phyloP scores from a whole-genome alignment of 1,140 invertebrate species.

The Neodiprion virginianus region DNA sequence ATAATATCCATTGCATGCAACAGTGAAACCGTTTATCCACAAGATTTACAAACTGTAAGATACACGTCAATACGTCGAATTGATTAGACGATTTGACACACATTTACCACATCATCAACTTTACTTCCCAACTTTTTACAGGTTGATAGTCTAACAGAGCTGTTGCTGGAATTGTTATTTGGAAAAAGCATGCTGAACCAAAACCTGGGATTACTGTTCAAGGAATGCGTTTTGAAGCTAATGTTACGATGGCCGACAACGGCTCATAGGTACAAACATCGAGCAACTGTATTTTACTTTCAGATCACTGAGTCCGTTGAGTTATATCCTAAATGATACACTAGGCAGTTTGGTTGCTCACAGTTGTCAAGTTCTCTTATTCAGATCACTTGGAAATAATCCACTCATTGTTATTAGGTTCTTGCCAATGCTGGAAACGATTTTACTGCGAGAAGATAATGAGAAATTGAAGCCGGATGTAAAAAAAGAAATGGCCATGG shows the following conservation, averaged over 20 bases:
- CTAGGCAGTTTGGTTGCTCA: too few relatives aligned
- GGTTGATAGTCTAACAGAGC: constrained; percentile 57
- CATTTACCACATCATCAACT: too few relatives aligned
- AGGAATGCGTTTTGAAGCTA: constrained; percentile 55
- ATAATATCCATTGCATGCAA: constrained; percentile 58
- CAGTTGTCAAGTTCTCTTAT: too few relatives aligned
- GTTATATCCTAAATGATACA: too few relatives aligned
- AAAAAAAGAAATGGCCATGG: constrained; percentile 50
- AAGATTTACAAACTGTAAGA: constrained; percentile 53
- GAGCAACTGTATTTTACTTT: neutral
- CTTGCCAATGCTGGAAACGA: constrained; percentile 49
- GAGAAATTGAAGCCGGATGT: constrained; percentile 41
- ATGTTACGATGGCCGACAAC: constrained; percentile 59
- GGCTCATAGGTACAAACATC: constrained; percentile 47
- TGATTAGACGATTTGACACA: neutral
- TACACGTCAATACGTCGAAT: constrained; percentile 13
- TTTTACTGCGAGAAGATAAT: constrained; percentile 45
- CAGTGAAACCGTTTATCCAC: constrained; percentile 54
- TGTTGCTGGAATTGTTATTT: constrained; percentile 54
- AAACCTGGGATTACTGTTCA: constrained; percentile 54
- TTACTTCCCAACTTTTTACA: constrained; percentile 29
- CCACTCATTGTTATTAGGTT: constrained; percentile 36
- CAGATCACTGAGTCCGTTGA: neutral
- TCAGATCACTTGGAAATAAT: too few relatives aligned
- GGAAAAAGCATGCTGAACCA: constrained; percentile 56